Evolutionary conservation across 2,113 vertebrate genomes (phyloP).

Genomic region (Alligator mississippiensis): DNA sequence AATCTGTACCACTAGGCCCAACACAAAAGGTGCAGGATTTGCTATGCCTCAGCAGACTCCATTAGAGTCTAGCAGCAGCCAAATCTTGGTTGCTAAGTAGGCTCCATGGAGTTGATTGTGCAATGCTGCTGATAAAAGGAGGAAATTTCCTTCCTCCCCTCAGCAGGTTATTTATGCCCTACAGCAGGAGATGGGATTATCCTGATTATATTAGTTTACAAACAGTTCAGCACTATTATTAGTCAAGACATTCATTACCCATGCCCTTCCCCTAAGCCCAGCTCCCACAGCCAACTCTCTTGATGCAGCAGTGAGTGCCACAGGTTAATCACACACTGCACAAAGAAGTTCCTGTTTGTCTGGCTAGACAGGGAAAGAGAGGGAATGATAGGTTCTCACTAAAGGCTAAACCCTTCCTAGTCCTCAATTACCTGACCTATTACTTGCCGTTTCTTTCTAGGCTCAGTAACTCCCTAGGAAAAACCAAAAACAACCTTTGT

Average conservation of each 20-base stretch:
- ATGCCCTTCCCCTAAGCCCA: background rate
- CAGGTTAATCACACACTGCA: accelerated
- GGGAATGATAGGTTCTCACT: background rate
- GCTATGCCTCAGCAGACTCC: background rate
- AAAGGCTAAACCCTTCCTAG: background rate
- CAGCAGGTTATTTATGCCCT: background rate
- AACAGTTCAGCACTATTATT: too few species aligned
- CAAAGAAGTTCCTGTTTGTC: background rate
- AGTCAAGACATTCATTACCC: background rate
- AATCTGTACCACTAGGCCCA: background rate
- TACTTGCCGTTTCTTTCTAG: accelerated
- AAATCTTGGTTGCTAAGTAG: background rate
- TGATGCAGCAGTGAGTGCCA: accelerated
- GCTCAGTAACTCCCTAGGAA: background rate
- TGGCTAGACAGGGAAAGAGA: background rate
- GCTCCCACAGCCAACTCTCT: accelerated
- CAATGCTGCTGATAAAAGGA: background rate
- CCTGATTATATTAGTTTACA: too few species aligned
- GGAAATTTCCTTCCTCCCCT: background rate
- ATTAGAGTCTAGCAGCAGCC: background rate
- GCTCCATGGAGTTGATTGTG: background rate
- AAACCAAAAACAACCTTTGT: too few species aligned
- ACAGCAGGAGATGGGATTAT: too few species aligned
- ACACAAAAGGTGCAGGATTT: background rate
- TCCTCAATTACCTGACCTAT: background rate